Percentiles rank a stretch among this genome's conserved stretches.
Evolutionary conservation across 1,140 invertebrate genomes (phyloP).

Genomic region (Ridgeia piscesae): DNA sequence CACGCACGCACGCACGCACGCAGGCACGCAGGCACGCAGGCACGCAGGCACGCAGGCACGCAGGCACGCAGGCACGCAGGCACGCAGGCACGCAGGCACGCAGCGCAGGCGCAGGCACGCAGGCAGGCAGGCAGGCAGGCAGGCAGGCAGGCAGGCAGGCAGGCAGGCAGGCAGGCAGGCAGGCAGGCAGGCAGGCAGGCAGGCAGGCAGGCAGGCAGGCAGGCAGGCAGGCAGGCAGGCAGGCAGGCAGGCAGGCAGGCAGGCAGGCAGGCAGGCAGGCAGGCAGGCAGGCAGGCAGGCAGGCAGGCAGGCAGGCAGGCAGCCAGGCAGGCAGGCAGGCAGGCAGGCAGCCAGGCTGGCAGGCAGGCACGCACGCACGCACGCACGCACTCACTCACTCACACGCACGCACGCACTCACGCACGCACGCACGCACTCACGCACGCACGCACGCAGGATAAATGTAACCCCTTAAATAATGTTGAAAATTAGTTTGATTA

Average conservation of each 20-base stretch:
- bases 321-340: neutral
- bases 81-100: constrained; percentile 40
- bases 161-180: too few relatives aligned
- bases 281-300: neutral
- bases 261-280: too few relatives aligned
- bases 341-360: neutral
- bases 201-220: too few relatives aligned
- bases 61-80: constrained; percentile 34
- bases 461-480: too few relatives aligned
- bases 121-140: too few relatives aligned
- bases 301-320: neutral
- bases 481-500: too few relatives aligned
- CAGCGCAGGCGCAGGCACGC: constrained; percentile 33
- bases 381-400: too few relatives aligned
- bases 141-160: too few relatives aligned
- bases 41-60: constrained; percentile 35
- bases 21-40: constrained; percentile 25
- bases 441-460: too few relatives aligned
- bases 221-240: too few relatives aligned
- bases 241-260: too few relatives aligned
- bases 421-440: neutral
- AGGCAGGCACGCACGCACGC: neutral
- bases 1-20: constrained; percentile 31
- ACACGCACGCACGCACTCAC: neutral
- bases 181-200: too few relatives aligned